Evolutionary conservation across 2,888 invertebrate genomes (phyloP).

Genomic region (Panzeria rudis): DNA sequence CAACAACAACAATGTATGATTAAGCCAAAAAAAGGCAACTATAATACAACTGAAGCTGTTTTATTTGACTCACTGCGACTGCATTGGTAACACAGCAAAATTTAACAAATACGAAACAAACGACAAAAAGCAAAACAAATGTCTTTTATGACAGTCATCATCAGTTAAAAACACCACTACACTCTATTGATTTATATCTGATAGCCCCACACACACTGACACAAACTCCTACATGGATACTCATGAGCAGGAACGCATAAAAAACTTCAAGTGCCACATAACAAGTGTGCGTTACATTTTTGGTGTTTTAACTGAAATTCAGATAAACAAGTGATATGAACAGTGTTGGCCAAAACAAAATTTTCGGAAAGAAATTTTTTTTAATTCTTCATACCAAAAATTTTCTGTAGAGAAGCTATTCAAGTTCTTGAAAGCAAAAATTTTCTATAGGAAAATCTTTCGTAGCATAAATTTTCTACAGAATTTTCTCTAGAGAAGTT

Average conservation of each 20-base stretch:
- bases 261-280: constrained; percentile 17
- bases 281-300: constrained; percentile 45
- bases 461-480: no score
- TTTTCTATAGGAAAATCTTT: not conserved
- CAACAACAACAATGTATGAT: constrained; percentile 24
- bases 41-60: constrained; percentile 29
- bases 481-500: no score
- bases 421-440: no score
- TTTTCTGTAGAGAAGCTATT: no score
- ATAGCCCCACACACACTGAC: not conserved
- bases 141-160: constrained; percentile 69
- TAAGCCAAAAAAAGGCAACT: constrained; percentile 34
- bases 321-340: constrained; percentile 13
- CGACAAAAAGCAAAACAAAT: constrained; percentile 51
- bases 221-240: not conserved
- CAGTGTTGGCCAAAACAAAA: constrained; percentile 10
- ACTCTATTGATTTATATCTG: constrained; percentile 61
- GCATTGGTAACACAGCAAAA: constrained; percentile 27
- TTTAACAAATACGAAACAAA: constrained; percentile 32
- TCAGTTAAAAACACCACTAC: constrained; percentile 62
- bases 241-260: not conserved
- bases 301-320: constrained; percentile 37
- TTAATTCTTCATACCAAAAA: not conserved
- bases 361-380: not conserved
- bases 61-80: constrained; percentile 14